Conservation (phyloP, 1,140 invertebrate genomes). For the Semibalanus balanoides region DNA sequence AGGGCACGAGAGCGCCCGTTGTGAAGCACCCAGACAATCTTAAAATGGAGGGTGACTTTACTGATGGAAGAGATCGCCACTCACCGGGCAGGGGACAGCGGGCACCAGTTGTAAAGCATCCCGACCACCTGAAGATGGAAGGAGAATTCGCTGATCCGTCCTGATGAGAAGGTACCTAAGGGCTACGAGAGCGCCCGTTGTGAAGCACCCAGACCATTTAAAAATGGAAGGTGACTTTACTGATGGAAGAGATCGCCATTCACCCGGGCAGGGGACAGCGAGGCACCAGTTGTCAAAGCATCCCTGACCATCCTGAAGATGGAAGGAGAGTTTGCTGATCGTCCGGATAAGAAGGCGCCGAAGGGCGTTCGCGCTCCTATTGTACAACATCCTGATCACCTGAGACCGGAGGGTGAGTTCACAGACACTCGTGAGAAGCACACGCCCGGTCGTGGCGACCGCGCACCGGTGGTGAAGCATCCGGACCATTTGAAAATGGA, state of each 20-base stretch:
- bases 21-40: constrained; percentile 8
- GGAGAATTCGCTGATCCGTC: constrained; percentile 21
- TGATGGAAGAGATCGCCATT: neutral
- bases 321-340: constrained; percentile 20
- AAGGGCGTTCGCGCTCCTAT: neutral
- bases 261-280: no score
- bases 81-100: constrained; percentile 25
- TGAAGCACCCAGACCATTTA: constrained; percentile 15
- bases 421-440: constrained; percentile 33
- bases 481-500: constrained; percentile 40
- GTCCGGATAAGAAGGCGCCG: neutral
- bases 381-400: constrained; percentile 8
- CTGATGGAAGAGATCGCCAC: constrained; percentile 6
- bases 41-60: constrained; percentile 10
- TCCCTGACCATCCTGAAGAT: constrained; percentile 24
- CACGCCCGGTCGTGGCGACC: constrained; percentile 28
- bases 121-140: constrained; percentile 19
- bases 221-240: constrained; percentile 17
- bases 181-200: constrained; percentile 24
- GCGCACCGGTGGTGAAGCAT: constrained; percentile 30
- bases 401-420: constrained; percentile 29
- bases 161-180: constrained; percentile 27
- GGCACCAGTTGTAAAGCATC: constrained; percentile 29
- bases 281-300: constrained; percentile 23
- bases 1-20: neutral